Percentiles rank a stretch among this genome's conserved stretches.
These are phyloP conservation scores for Fissipunctia ypsillon DNA, from an alignment of 2,888 invertebrate species.

Conservation along the genomic window DNA sequence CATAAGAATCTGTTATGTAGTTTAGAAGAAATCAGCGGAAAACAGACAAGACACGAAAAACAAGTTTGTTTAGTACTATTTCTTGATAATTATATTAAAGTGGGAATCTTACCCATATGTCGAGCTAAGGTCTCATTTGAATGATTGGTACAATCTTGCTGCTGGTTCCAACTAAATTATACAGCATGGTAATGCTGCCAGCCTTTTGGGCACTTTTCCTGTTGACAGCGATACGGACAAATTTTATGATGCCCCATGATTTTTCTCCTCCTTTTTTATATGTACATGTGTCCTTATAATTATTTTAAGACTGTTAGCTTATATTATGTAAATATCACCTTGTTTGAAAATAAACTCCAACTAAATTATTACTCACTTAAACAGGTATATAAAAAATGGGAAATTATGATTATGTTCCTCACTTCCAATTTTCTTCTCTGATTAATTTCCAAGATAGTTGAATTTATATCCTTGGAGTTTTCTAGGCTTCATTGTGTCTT, in stretches of 20 bases:
- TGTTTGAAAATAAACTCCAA: too few species aligned
- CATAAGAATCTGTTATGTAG: background rate
- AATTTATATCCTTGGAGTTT: background rate
- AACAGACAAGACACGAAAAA: background rate
- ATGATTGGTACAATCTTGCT: background rate
- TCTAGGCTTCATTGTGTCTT: background rate
- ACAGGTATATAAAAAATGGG: background rate
- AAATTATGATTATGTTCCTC: too few species aligned
- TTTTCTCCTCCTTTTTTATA: too few species aligned
- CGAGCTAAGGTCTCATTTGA: background rate
- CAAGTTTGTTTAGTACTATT: too few species aligned
- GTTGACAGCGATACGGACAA: too few species aligned
- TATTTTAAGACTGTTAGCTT: too few species aligned
- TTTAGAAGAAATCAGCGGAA: background rate
- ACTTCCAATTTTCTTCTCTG: background rate
- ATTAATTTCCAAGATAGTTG: background rate
- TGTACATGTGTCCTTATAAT: too few species aligned
- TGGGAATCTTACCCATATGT: background rate
- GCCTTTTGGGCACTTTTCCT: too few species aligned
- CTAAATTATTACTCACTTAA: background rate
- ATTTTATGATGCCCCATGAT: too few species aligned
- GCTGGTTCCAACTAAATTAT: background rate
- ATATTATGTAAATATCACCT: too few species aligned
- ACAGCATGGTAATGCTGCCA: too few species aligned
- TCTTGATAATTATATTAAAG: background rate